Base-by-base conservation (phyloP, 2,888 invertebrate species). In the Parnassius apollo region DNA sequence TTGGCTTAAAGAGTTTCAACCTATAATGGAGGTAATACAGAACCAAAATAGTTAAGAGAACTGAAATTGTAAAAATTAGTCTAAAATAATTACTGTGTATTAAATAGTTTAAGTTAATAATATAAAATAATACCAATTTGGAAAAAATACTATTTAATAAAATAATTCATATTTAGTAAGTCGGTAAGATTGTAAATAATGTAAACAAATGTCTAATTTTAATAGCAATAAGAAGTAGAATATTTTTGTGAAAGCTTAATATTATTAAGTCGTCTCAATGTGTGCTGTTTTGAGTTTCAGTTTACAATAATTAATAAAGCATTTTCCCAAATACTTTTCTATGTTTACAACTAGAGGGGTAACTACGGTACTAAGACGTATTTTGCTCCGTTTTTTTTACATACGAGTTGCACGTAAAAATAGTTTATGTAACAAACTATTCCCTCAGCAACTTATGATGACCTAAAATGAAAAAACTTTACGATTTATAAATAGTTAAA, bases 171-270 rank as follows among this genome's bases (percentile, higher is more conserved):
- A 56, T 25, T 44, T 56, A 56, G 48, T 55, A 44, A 22, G 22
- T n/a, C 25, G 9, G 25, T 49, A 49, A 13, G n/a, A 9, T 46
- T 61, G 61, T 61, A 61, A 46, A 61, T 61, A 61, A 56, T 61
- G 61, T 61, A 61, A 52, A 57, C 52, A 52, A 18, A 44, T 22
- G 18, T 56, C 56, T 13, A 61, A 35, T 56, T 56, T 35, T 55
- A n/a, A 49, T 49, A 55, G 42, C 49, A 9, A 49, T 50, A 25
- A 49, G 42, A 54, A 11, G 13, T 2, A 52, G 9, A 59, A 46
- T 59, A 59, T 57, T 59, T 52, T 59, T 52, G 45, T 59, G 53
- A 49, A 57, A 35, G 22, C 9, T 48, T 49, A 42, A 58, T 22
- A 48, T 48, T 13, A 7, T 48, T 48, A 13, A 46, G n/a, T n/a